These are phyloP conservation scores for Pediacus dermestoides DNA, from an alignment of 2,888 invertebrate genomes.

Conservation along the genomic window DNA sequence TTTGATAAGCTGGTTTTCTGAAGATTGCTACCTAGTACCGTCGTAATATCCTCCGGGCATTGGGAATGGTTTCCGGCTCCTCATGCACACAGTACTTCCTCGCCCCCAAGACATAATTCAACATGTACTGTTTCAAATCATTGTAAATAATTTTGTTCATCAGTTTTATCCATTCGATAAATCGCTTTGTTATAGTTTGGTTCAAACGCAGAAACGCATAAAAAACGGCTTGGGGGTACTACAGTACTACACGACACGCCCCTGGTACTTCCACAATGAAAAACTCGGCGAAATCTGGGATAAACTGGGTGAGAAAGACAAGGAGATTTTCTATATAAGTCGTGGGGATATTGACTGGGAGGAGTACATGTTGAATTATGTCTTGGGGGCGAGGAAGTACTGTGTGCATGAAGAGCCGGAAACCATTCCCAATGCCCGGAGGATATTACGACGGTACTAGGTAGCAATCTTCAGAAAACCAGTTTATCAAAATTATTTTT, in stretches of 20 bases:
- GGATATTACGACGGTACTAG: constrained; percentile 56
- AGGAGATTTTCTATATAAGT: constrained; percentile 59
- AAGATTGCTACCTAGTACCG: constrained; percentile 75
- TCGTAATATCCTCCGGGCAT: constrained; percentile 61
- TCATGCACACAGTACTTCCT: constrained; percentile 74
- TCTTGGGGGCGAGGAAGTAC: constrained; percentile 79
- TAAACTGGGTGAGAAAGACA: constrained; percentile 55
- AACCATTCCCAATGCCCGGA: constrained; percentile 69
- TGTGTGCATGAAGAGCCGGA: constrained; percentile 79
- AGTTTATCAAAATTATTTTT: constrained; percentile 25
- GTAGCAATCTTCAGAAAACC: no score
- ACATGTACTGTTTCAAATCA: constrained; percentile 68
- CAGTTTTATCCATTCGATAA: no score
- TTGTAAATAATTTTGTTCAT: no score
- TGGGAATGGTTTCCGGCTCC: constrained; percentile 69
- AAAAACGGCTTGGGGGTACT: constrained; percentile 62
- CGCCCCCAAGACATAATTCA: constrained; percentile 63
- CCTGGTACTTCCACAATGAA: constrained; percentile 73
- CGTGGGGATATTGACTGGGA: constrained; percentile 57
- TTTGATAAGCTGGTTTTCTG: constrained; percentile 54
- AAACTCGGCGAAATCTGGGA: constrained; percentile 56
- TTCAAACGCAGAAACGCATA: constrained; percentile 61
- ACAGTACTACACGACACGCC: constrained; percentile 75
- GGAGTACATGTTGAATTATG: no score
- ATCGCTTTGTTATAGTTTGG: constrained; percentile 54